These are phyloP conservation scores for Channa maculata DNA, from an alignment of 2,113 vertebrate species.

Conservation along the genomic window DNA sequence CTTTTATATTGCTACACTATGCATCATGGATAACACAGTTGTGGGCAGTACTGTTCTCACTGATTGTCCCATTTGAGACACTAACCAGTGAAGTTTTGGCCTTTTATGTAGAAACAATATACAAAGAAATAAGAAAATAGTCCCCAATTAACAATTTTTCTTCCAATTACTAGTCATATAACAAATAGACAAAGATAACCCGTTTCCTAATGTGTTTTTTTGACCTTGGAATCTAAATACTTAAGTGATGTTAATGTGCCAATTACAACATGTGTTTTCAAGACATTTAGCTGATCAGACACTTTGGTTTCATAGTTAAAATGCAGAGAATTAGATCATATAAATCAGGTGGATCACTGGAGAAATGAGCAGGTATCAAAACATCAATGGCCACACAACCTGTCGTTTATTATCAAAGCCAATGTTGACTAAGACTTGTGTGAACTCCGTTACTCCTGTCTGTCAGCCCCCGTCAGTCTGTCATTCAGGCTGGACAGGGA, in stretches of 20 bases:
- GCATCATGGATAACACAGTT: not conserved
- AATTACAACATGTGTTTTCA: too few species aligned
- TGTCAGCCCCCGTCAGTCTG: not conserved
- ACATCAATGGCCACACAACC: too few species aligned
- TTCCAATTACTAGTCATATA: too few species aligned
- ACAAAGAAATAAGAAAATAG: too few species aligned
- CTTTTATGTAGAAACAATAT: not conserved
- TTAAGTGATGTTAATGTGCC: not conserved
- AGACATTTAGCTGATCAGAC: not conserved
- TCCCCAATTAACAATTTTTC: too few species aligned
- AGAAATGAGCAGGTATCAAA: too few species aligned
- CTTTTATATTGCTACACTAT: not conserved
- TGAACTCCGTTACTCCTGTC: conserved; percentile 25
- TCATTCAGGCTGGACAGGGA: not conserved
- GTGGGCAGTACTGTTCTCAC: not conserved
- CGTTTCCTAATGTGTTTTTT: too few species aligned
- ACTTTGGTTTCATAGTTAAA: not conserved
- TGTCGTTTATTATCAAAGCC: not conserved
- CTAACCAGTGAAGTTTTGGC: not conserved
- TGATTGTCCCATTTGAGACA: conserved; percentile 54
- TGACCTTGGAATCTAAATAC: too few species aligned
- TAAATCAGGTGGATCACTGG: not conserved
- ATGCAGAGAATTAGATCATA: not conserved
- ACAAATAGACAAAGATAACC: too few species aligned
- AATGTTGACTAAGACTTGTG: not conserved